Evolutionary conservation across 2,113 vertebrate species (phyloP).

Genomic region (Melanerpes aurifrons): DNA sequence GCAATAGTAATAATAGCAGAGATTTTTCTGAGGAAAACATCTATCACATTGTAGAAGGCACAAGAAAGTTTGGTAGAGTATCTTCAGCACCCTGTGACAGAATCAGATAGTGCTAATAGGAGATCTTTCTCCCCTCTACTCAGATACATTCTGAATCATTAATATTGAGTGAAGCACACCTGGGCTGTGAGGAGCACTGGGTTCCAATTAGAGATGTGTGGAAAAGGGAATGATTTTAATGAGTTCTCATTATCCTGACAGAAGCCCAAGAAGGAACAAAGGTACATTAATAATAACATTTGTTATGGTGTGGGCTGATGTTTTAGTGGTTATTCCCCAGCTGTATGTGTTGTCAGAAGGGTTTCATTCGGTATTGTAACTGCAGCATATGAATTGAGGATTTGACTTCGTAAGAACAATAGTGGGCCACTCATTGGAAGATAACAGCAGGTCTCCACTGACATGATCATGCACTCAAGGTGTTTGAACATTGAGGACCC

Average conservation of each 20-base stretch:
- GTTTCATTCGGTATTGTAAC: accelerated
- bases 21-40: neutral
- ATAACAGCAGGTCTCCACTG: neutral
- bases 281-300: neutral
- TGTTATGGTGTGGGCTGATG: neutral
- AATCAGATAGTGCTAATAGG: neutral
- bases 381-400: accelerated
- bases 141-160: neutral
- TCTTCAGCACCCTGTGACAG: accelerated
- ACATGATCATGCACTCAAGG: accelerated
- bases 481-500: neutral
- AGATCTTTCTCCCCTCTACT: neutral
- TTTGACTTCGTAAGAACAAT: neutral
- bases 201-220: neutral
- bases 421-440: accelerated
- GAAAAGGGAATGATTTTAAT: neutral
- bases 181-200: neutral
- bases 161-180: neutral
- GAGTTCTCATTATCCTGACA: neutral
- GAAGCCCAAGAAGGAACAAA: neutral
- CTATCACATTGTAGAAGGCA: neutral
- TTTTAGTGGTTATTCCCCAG: neutral
- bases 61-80: accelerated
- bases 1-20: neutral
- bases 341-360: neutral